A percentile compares a stretch with the other conserved stretches of the same genome.
These are phyloP conservation scores for Teleogryllus occipitalis DNA, from an alignment of 1,140 invertebrate species.

Conservation along the genomic window DNA sequence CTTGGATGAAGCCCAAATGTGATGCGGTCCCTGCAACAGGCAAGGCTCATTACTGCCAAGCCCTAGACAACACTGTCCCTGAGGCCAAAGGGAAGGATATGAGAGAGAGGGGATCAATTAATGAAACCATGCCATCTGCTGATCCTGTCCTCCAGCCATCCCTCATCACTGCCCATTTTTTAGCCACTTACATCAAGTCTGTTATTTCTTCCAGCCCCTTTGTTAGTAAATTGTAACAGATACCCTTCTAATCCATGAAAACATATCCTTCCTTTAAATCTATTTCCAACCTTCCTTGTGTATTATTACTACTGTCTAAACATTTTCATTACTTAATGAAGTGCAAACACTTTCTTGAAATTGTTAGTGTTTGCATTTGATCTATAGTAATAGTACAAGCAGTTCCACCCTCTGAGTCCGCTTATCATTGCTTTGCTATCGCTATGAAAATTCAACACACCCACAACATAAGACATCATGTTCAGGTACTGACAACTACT, in stretches of 20 bases:
- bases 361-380: too few relatives aligned
- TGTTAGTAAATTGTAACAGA: neutral
- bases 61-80: neutral
- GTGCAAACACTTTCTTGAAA: too few relatives aligned
- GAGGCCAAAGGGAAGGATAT: neutral
- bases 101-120: neutral
- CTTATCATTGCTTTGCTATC: too few relatives aligned
- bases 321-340: too few relatives aligned
- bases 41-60: neutral
- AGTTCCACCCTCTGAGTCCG: too few relatives aligned
- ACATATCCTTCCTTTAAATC: too few relatives aligned
- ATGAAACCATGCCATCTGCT: neutral
- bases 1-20: constrained; percentile 27
- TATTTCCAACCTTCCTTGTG: too few relatives aligned
- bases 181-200: neutral
- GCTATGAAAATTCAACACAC: too few relatives aligned
- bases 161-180: neutral
- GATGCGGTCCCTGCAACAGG: constrained; percentile 30
- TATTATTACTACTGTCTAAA: too few relatives aligned
- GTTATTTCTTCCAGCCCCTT: neutral
- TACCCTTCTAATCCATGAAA: neutral
- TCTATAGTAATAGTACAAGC: too few relatives aligned
- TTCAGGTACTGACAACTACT: too few relatives aligned
- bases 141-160: neutral
- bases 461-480: too few relatives aligned